These are phyloP conservation scores for Lampris megalopsis DNA, from an alignment of 2,113 vertebrate genomes.

Conservation along the genomic window DNA sequence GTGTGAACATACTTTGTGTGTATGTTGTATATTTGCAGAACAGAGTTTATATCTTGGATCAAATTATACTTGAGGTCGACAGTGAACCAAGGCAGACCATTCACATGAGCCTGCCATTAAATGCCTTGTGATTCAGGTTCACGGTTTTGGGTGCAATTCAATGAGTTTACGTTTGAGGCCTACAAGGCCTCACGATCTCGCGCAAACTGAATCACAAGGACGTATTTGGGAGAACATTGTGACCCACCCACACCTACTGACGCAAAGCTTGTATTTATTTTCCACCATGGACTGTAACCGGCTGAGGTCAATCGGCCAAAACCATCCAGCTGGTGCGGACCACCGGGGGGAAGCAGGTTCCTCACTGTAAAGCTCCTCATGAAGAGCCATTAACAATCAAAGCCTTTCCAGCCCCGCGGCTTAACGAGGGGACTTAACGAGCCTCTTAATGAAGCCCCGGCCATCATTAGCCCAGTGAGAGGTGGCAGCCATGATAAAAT, in stretches of 20 bases:
- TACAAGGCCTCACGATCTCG: neutral
- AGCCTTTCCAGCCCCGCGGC: constrained; percentile 77
- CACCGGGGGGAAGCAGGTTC: constrained; percentile 67
- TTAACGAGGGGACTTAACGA: constrained; percentile 83
- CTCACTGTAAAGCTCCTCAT: constrained; percentile 65
- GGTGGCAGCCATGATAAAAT: constrained; percentile 75
- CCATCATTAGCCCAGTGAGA: constrained; percentile 79
- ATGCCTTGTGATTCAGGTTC: neutral
- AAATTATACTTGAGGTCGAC: no score
- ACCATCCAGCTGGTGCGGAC: constrained; percentile 66
- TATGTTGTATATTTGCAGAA: neutral
- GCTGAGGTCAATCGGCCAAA: constrained; percentile 67
- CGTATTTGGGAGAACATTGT: constrained; percentile 15
- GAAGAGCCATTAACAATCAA: constrained; percentile 80
- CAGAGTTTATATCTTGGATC: neutral
- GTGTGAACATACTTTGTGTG: no score
- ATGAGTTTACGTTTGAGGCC: neutral
- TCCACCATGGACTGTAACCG: constrained; percentile 33
- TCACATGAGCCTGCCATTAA: neutral
- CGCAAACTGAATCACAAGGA: neutral
- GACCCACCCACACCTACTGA: neutral
- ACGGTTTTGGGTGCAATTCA: neutral
- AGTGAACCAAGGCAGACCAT: neutral
- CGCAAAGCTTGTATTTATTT: constrained; percentile 14
- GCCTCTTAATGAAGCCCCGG: constrained; percentile 83